Conservation (phyloP, 2,888 invertebrate genomes). For the Tricholauxania praeusta region DNA sequence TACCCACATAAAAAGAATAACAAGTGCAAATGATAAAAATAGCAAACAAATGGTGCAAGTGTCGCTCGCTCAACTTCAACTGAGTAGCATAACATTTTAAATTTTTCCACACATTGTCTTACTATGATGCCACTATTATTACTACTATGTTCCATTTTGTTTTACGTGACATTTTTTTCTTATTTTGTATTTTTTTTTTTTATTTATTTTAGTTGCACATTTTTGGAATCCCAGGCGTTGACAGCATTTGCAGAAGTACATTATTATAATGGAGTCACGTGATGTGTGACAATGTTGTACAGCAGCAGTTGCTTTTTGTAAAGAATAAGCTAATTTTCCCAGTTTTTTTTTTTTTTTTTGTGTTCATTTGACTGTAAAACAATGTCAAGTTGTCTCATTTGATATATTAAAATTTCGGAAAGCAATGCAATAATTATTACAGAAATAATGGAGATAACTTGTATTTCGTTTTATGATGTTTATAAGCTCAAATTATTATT, state of each 20-base stretch:
- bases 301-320: background rate
- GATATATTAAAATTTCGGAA: too few relatives aligned
- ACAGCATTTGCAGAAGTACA: slow-evolving; percentile 7
- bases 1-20: slow-evolving; percentile 19
- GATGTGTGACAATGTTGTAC: slow-evolving; percentile 28
- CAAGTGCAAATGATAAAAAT: background rate
- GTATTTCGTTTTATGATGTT: too few relatives aligned
- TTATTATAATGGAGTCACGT: slow-evolving; percentile 38
- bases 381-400: background rate
- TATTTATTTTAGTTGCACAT: slow-evolving; percentile 1
- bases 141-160: too few relatives aligned
- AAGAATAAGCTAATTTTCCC: slow-evolving; percentile 1
- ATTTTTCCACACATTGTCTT: background rate
- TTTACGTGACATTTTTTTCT: background rate
- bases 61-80: background rate
- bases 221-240: slow-evolving; percentile 14
- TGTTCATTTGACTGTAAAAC: background rate
- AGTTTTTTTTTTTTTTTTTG: background rate
- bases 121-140: too few relatives aligned
- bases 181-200: background rate
- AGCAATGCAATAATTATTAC: too few relatives aligned
- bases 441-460: too few relatives aligned
- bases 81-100: background rate
- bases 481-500: too few relatives aligned
- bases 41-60: slow-evolving; percentile 8